Percentiles rank a stretch among this genome's conserved stretches.
phyloP scores from a whole-genome alignment of 2,113 vertebrate species.

The Entomyzon cyanotis region DNA sequence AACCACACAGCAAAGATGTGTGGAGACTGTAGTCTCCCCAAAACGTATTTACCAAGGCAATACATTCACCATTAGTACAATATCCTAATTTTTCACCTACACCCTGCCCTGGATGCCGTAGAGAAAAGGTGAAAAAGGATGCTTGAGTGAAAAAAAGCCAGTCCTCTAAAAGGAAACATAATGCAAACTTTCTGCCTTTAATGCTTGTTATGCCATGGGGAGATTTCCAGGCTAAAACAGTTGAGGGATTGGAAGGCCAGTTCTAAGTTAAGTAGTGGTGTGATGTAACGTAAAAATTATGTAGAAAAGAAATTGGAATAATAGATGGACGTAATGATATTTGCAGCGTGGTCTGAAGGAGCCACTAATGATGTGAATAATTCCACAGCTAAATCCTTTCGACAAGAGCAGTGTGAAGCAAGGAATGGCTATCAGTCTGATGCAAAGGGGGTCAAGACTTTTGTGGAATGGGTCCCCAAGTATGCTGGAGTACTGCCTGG shows the following conservation, averaged over 20 bases:
- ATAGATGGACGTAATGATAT: neutral
- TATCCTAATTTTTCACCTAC: neutral
- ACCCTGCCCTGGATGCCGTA: fast-evolving
- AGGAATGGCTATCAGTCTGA: conserved; percentile 96
- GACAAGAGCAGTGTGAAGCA: conserved; percentile 93
- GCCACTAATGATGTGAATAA: conserved; percentile 10
- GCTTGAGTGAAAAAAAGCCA: neutral
- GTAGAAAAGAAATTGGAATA: neutral
- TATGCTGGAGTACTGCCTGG: conserved; percentile 90
- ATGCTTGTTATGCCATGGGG: neutral
- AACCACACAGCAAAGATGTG: neutral
- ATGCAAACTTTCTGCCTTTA: neutral
- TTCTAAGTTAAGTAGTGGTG: neutral
- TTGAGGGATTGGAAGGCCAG: neutral
- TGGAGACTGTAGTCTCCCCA: neutral
- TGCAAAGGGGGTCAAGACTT: conserved; percentile 94
- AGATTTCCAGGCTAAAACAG: neutral
- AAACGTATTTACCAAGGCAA: neutral
- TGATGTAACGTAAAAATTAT: neutral
- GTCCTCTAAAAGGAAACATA: neutral
- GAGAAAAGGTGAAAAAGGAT: too few species aligned
- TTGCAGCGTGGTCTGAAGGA: neutral
- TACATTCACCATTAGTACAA: neutral
- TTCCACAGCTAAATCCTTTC: conserved; percentile 87
- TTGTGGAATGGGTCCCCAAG: conserved; percentile 96